Percentiles rank a stretch among this genome's conserved stretches.
Conservation (phyloP, 2,888 invertebrate species). For the Drosophila emarginata region DNA sequence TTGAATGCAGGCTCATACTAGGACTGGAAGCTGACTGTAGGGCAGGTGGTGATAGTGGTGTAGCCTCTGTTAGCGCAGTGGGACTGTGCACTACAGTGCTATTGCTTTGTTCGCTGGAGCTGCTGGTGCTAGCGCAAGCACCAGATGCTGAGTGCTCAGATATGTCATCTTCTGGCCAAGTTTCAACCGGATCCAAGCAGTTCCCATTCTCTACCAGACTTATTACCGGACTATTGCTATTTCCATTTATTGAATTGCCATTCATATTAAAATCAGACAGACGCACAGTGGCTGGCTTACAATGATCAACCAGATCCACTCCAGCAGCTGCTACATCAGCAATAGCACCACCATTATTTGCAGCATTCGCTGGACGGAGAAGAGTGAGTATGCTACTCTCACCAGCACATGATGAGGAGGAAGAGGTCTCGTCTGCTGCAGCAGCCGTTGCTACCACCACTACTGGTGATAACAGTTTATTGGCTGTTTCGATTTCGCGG, state of each 20-base stretch:
- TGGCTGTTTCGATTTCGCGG: constrained; percentile 82
- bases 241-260: constrained; percentile 48
- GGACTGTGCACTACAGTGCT: constrained; percentile 79
- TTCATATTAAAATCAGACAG: constrained; percentile 78
- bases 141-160: constrained; percentile 78
- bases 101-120: constrained; percentile 80
- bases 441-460: constrained; percentile 51
- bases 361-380: constrained; percentile 53
- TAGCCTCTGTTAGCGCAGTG: constrained; percentile 45
- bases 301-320: constrained; percentile 73
- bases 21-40: constrained; percentile 56
- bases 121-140: constrained; percentile 80
- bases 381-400: constrained; percentile 48
- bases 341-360: background rate
- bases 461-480: constrained; percentile 80
- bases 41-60: constrained; percentile 1
- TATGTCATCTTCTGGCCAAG: constrained; percentile 76
- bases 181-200: constrained; percentile 34
- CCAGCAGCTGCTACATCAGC: constrained; percentile 32
- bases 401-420: background rate
- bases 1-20: constrained; percentile 70
- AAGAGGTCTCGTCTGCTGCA: background rate
- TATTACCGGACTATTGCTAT: background rate
- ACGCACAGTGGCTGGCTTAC: constrained; percentile 57
- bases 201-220: constrained; percentile 69